Conservation (phyloP, 2,113 vertebrate species). For the Scomber colias region DNA sequence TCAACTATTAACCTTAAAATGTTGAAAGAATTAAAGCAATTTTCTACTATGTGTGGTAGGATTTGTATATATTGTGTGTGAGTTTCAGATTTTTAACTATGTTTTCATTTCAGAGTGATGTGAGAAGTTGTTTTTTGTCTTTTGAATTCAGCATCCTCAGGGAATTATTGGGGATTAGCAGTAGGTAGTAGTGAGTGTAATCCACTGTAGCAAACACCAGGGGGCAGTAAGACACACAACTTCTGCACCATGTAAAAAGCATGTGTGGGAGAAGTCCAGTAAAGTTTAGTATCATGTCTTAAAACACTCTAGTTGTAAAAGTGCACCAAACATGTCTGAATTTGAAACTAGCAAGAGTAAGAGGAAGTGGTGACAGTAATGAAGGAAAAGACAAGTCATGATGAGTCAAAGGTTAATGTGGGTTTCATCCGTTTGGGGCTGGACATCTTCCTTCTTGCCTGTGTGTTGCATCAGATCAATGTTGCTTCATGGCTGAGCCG, state of each 20-base stretch:
- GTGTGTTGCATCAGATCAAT: constrained; percentile 60
- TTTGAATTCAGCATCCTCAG: too few species aligned
- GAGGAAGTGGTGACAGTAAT: constrained; percentile 19
- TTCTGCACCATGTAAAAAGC: neutral
- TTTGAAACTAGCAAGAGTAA: neutral
- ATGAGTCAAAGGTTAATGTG: constrained; percentile 9
- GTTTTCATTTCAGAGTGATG: neutral
- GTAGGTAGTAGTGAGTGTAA: neutral
- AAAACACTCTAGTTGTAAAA: neutral
- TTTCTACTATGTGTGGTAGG: neutral
- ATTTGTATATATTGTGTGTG: neutral
- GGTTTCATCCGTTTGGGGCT: constrained; percentile 41
- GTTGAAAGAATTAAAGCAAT: neutral
- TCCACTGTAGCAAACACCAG: constrained; percentile 31
- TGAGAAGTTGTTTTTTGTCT: neutral
- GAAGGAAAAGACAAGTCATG: neutral
- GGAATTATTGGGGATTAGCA: too few species aligned
- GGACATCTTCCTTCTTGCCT: constrained; percentile 29
- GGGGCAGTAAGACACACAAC: constrained; percentile 40
- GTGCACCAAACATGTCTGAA: neutral
- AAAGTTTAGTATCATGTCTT: neutral
- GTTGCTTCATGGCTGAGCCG: constrained; percentile 49
- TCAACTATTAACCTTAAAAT: neutral
- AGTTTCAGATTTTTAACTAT: neutral
- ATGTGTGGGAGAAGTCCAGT: neutral